Conservation (phyloP, 2,888 invertebrate species). For the Pseudanteris insignis region DNA sequence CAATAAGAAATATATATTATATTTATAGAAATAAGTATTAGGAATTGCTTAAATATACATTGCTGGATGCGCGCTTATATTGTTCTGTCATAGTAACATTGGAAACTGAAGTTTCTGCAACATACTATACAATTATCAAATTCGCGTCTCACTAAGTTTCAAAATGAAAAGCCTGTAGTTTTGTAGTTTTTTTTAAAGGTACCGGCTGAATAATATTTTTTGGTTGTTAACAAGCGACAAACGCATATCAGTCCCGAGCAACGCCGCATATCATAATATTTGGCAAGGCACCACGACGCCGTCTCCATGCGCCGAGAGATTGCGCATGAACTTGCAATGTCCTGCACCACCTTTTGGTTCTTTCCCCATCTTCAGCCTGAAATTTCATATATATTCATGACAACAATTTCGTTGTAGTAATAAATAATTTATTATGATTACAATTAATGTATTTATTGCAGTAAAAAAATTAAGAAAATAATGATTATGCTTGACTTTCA, state of each 20-base stretch:
- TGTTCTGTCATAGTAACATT: constrained; percentile 58
- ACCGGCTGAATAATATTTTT: constrained; percentile 4
- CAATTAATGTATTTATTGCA: no score
- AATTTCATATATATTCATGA: no score
- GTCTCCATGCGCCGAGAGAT: constrained; percentile 92
- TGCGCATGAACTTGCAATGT: constrained; percentile 91
- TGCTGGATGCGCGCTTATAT: constrained; percentile 20
- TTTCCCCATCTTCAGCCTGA: constrained; percentile 89
- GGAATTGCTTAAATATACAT: constrained; percentile 46
- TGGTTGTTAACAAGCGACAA: constrained; percentile 21
- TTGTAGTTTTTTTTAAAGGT: constrained; percentile 3
- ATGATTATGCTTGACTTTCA: no score
- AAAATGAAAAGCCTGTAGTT: constrained; percentile 9
- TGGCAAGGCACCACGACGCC: constrained; percentile 90
- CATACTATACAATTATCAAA: constrained; percentile 53
- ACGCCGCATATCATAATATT: constrained; percentile 94
- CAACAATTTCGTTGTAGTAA: no score
- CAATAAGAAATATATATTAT: constrained; percentile 48
- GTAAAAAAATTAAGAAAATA: no score
- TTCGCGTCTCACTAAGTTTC: constrained; percentile 30
- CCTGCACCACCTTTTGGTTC: constrained; percentile 89
- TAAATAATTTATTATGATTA: no score
- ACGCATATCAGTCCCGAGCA: constrained; percentile 54
- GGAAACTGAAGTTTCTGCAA: constrained; percentile 62
- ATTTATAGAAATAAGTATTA: constrained; percentile 46